Percentiles rank a stretch among this genome's conserved stretches.
Evolutionary conservation across 2,113 vertebrate genomes (phyloP).

Genomic region (Paralichthys olivaceus): DNA sequence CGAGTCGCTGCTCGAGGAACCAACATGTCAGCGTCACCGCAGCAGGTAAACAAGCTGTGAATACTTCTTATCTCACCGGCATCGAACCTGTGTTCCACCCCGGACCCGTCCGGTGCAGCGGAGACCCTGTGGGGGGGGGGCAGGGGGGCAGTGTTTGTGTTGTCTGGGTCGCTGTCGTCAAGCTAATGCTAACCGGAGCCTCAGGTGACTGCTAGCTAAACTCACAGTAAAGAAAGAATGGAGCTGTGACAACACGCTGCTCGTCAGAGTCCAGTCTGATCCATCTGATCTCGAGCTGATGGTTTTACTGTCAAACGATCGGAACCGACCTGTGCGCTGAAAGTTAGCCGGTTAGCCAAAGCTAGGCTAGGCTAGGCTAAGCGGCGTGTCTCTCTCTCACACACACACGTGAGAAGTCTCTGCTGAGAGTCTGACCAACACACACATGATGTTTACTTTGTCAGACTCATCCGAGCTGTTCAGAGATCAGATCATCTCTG

Average conservation of each 20-base stretch:
- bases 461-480: too few relatives aligned
- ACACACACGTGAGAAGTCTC: neutral
- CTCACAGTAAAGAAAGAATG: neutral
- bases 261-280: neutral
- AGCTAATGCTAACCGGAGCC: constrained; percentile 46
- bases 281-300: neutral
- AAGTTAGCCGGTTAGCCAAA: neutral
- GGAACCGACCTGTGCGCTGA: neutral
- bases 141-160: neutral
- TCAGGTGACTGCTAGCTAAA: neutral
- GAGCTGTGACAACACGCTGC: neutral
- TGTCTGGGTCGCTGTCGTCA: constrained; percentile 31
- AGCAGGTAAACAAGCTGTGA: neutral
- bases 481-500: too few relatives aligned
- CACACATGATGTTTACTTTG: too few relatives aligned
- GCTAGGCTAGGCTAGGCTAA: neutral
- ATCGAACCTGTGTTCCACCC: neutral
- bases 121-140: too few relatives aligned
- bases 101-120: neutral
- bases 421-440: too few relatives aligned
- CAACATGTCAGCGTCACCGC: neutral
- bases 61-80: neutral
- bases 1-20: neutral
- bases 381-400: neutral
- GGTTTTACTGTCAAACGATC: neutral